Evolutionary conservation across 2,113 vertebrate species (phyloP).

Genomic region (Ranitomeya variabilis): DNA sequence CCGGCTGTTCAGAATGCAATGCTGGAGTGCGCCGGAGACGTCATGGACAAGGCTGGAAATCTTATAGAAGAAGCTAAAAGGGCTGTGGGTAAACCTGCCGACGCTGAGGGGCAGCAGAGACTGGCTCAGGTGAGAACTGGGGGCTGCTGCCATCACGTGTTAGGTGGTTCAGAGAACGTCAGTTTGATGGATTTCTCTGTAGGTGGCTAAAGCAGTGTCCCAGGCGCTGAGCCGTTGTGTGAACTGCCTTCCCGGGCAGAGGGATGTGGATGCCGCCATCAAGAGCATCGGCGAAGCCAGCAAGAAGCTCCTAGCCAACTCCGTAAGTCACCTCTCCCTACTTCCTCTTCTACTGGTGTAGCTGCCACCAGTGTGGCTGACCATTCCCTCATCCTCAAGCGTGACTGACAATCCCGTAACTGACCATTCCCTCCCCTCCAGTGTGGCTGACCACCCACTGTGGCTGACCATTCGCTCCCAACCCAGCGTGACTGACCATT

Average conservation of each 20-base stretch:
- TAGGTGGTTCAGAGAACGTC: no score
- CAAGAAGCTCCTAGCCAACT: conserved; percentile 86
- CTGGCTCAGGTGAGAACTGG: conserved; percentile 83
- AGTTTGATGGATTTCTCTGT: conserved; percentile 37
- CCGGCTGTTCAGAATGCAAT: conserved; percentile 78
- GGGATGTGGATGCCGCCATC: conserved; percentile 94
- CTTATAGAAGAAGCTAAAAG: conserved; percentile 93
- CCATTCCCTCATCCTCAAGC: no score
- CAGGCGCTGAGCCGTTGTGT: conserved; percentile 92
- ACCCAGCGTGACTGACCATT: no score
- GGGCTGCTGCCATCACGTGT: no score
- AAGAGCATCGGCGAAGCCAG: conserved; percentile 92
- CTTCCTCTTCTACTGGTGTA: no score
- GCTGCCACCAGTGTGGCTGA: no score
- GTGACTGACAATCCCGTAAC: no score
- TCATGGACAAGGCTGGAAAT: conserved; percentile 94
- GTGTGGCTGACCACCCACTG: no score
- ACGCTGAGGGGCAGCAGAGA: conserved; percentile 91
- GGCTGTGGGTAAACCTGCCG: conserved; percentile 86
- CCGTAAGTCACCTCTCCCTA: conserved; percentile 71
- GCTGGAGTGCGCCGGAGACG: conserved; percentile 86
- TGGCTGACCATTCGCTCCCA: no score
- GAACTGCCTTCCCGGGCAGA: conserved; percentile 93
- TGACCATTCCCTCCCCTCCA: no score
- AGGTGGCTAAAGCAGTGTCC: conserved; percentile 97